These are phyloP conservation scores for Pocillopora grandis DNA, from an alignment of 92 coral and sea anemone species.

Conservation along the genomic window DNA sequence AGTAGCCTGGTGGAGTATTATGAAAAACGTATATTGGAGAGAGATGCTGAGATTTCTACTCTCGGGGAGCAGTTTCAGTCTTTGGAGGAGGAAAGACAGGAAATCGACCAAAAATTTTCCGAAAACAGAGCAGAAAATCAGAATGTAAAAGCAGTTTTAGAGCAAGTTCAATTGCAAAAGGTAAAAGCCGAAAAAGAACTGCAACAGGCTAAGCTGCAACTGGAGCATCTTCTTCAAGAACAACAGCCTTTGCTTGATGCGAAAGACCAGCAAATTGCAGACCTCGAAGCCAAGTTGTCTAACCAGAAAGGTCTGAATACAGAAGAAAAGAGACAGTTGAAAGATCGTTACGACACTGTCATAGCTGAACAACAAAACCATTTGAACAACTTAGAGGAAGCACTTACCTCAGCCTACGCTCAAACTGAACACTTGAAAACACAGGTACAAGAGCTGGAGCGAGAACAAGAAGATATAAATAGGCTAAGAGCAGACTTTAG, in stretches of 20 bases:
- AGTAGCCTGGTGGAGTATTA: slow-evolving; percentile 51
- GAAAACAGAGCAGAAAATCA: slow-evolving; percentile 6
- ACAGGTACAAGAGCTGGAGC: slow-evolving; percentile 40
- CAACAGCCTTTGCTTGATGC: slow-evolving; percentile 23
- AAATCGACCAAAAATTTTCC: slow-evolving; percentile 13
- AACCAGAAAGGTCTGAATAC: slow-evolving; percentile 9
- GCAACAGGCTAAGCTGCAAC: slow-evolving; percentile 9
- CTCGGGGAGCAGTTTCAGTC: slow-evolving; percentile 46
- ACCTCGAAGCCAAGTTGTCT: slow-evolving; percentile 34
- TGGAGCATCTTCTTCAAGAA: slow-evolving; percentile 25
- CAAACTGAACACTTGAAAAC: slow-evolving; percentile 36
- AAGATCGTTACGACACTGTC: slow-evolving; percentile 29
- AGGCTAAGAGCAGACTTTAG: slow-evolving; percentile 74
- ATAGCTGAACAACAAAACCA: slow-evolving; percentile 40
- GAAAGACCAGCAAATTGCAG: slow-evolving; percentile 26
- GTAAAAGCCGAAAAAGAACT: slow-evolving; percentile 35
- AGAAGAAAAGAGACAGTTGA: neutral
- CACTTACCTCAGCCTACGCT: slow-evolving; percentile 29
- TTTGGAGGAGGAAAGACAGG: slow-evolving; percentile 43
- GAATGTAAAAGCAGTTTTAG: slow-evolving; percentile 15
- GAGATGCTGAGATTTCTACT: slow-evolving; percentile 35
- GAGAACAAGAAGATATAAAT: slow-evolving; percentile 66
- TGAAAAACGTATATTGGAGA: slow-evolving; percentile 51
- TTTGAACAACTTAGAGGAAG: slow-evolving; percentile 24
- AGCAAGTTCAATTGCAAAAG: slow-evolving; percentile 29